A percentile compares a stretch with the other conserved stretches of the same genome.
Evolutionary conservation across 1,140 invertebrate species (phyloP).

Genomic region (Ephestia elutella): DNA sequence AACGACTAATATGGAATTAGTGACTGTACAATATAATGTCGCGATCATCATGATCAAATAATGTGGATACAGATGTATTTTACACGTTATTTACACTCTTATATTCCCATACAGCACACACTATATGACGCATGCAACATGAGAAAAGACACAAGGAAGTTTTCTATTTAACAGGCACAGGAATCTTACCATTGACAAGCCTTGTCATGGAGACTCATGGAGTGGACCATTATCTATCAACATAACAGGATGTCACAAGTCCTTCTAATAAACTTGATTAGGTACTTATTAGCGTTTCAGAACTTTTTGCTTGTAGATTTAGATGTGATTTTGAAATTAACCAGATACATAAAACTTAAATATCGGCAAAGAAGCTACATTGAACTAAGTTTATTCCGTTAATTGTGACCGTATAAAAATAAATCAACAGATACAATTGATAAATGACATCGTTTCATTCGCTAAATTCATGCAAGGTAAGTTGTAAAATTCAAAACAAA

Average conservation of each 20-base stretch:
- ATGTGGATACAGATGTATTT: too few relatives aligned
- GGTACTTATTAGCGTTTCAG: too few relatives aligned
- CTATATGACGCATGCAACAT: too few relatives aligned
- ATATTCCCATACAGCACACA: too few relatives aligned
- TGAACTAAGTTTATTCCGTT: too few relatives aligned
- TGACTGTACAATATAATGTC: too few relatives aligned
- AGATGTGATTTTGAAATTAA: background rate
- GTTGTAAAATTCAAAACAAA: slow-evolving; percentile 6
- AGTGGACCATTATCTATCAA: background rate
- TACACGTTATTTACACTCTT: too few relatives aligned
- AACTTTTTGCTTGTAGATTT: too few relatives aligned
- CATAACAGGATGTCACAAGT: background rate
- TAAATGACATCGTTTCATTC: background rate
- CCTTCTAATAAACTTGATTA: background rate
- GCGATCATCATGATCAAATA: too few relatives aligned
- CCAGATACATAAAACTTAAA: background rate
- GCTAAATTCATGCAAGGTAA: background rate
- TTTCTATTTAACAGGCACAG: too few relatives aligned
- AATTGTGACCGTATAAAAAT: background rate
- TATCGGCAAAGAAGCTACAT: background rate
- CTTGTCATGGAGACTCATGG: background rate
- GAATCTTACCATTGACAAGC: background rate
- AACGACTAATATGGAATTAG: too few relatives aligned
- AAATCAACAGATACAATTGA: background rate
- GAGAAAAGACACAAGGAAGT: too few relatives aligned